Base-by-base conservation (phyloP, 2,797 vertebrate genomes). In the Gorsachius magnificus region DNA sequence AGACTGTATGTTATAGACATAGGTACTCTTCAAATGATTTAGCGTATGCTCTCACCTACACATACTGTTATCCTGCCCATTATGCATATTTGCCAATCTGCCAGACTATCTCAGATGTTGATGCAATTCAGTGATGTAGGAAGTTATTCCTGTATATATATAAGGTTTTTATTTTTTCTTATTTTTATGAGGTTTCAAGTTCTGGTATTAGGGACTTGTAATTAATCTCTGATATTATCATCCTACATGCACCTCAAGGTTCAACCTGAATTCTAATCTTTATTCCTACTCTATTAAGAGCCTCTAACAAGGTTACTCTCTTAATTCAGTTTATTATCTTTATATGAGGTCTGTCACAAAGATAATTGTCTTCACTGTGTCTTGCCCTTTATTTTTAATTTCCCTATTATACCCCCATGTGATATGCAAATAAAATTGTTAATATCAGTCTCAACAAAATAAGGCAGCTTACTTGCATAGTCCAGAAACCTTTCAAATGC, bases 21-120 rank as follows among this genome's bases (percentile, higher is more conserved):
- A 13, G 18, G 57, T 3, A 33, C 36, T 64, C 66, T 31, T n/a
- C 26, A 78, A 28, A 9, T 20, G 35, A n/a, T 6, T 17, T 13
- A 17, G 21, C 18, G n/a, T 46, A 26, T 19, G 65, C 26, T 81
- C 53, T 81, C 83, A 58, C 38, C 61, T 45, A 24, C 21, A n/a
- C 28, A 9, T 5, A 41, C 36, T 16, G 54, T 26, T 50, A 71
- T 9, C 36, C 75, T 75, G 56, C 18, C 21, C 56, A 9, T 38
- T 11, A 51, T 1, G 13, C 0, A 0, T 6, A n/a, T 6, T 57
- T 58, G 36, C 20, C 25, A 53, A 28, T 17, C 35, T 76, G 54
- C 24, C 75, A 64, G 61, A 13, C 43, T 54, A 24, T 1, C 18
- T 24, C 38, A 28, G 35, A 14, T 51, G 26, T 17, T 58, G 43